phyloP scores from a whole-genome alignment of 2,113 vertebrate genomes.

The Ovis canadensis region DNA sequence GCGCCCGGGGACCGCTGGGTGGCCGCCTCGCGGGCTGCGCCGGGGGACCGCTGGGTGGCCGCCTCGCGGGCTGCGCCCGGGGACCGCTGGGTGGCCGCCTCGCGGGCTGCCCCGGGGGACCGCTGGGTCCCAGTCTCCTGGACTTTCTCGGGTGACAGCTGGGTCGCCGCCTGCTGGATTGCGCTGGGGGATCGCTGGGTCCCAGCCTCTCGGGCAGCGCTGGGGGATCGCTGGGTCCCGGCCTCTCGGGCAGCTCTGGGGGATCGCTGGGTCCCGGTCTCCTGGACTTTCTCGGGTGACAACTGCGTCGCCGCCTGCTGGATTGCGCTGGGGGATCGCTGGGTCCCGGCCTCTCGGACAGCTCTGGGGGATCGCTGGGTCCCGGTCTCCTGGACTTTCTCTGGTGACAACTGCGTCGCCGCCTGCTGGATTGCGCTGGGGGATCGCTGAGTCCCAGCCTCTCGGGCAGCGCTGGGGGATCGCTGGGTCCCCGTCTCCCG shows the following conservation, averaged over 20 bases:
- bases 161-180: accelerated
- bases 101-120: accelerated
- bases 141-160: neutral
- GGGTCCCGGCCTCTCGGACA: neutral
- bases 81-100: neutral
- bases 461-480: neutral
- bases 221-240: neutral
- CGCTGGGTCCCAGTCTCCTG: neutral
- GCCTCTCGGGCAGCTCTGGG: too few species aligned
- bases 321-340: neutral
- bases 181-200: neutral
- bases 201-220: accelerated
- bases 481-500: neutral
- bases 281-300: neutral
- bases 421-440: neutral
- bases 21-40: accelerated
- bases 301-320: neutral
- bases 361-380: neutral
- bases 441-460: neutral
- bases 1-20: neutral
- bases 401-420: too few species aligned
- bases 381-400: neutral
- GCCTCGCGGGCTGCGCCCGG: accelerated
- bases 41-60: neutral
- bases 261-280: neutral